Percentiles rank a stretch among this genome's conserved stretches.
Conservation (phyloP, 2,113 vertebrate species). For the Lates calcarifer region DNA sequence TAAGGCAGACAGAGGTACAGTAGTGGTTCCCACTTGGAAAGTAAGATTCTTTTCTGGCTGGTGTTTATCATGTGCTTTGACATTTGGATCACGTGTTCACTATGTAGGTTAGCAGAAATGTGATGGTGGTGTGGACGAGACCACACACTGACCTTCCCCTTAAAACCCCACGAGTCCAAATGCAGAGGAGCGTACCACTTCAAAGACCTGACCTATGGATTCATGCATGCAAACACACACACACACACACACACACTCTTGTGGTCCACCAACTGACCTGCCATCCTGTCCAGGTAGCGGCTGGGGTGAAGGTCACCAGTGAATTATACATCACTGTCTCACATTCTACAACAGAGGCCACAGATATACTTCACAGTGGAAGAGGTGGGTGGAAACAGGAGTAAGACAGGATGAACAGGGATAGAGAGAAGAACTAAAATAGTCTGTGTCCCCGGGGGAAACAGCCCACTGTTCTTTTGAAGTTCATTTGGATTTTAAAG, state of each 20-base stretch:
- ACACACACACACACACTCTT: slow-evolving; percentile 24
- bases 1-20: not conserved
- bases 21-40: not conserved
- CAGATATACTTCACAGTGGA: not conserved
- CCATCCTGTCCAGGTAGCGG: slow-evolving; percentile 12
- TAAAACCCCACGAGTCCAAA: not conserved
- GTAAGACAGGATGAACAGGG: slow-evolving; percentile 11
- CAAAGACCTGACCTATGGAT: slow-evolving; percentile 49
- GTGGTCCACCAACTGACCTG: slow-evolving; percentile 34
- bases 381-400: slow-evolving; percentile 12
- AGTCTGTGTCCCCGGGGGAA: slow-evolving; percentile 15
- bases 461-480: slow-evolving; percentile 45
- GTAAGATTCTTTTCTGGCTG: not conserved
- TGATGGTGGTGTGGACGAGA: not conserved
- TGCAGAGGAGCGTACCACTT: slow-evolving; percentile 20
- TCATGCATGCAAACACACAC: slow-evolving; percentile 13
- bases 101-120: not conserved
- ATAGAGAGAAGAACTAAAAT: slow-evolving; percentile 39
- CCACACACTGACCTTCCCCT: not conserved
- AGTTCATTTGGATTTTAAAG: slow-evolving; percentile 51
- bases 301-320: slow-evolving; percentile 53
- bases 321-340: slow-evolving; percentile 56
- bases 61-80: not conserved
- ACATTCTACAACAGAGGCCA: slow-evolving; percentile 9
- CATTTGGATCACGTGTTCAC: slow-evolving; percentile 7